Base-by-base conservation (phyloP, 2,888 invertebrate species). In the Hylaea fasciaria region DNA sequence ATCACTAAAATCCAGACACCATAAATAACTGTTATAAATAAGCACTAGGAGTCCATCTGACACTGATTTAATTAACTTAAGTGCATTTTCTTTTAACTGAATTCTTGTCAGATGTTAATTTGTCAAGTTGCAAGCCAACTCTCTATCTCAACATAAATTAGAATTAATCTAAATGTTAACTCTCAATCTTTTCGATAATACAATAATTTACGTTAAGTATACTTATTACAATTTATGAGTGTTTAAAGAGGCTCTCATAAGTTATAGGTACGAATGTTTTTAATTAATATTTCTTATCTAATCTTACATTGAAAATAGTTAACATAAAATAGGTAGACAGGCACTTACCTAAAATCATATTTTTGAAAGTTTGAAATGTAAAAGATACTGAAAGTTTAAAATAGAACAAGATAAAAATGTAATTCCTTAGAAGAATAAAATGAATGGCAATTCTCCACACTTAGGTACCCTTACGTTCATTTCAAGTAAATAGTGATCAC, bases 81-180 rank as follows among this genome's bases (percentile, higher is more conserved):
- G 74, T 81, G 77, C 77, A 78, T 77, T 76, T 72, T 69, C 73
- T 74, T 75, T 76, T 72, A 71, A 74, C 71, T 74, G 69, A 65
- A 72, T 76, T 74, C 74, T 69, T 63, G 71, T 74, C 66, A 64
- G 67, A 75, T 77, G 75, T 71, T 75, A 75, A 74, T 76, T 76
- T 73, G 69, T 71, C 67, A 66, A 62, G 41, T 35, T 49, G 46
- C 40, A 64, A 68, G 66, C 68, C 57, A 63, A 57, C 46, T 51
- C 45, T 51, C 47, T 50, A 58, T 63, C 56, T 51, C 14, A 56
- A 64, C 55, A 62, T 64, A 65, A 65, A 64, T 61, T 51, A 54
- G 59, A 62, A 64, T 62, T 57, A 59, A 64, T 67, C 64, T 62
- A 57, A 60, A 64, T 66, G 60, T 47, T 46, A 49, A 46, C 55